Conservation (phyloP, 2,113 vertebrate genomes). For the Xyrauchen texanus region DNA sequence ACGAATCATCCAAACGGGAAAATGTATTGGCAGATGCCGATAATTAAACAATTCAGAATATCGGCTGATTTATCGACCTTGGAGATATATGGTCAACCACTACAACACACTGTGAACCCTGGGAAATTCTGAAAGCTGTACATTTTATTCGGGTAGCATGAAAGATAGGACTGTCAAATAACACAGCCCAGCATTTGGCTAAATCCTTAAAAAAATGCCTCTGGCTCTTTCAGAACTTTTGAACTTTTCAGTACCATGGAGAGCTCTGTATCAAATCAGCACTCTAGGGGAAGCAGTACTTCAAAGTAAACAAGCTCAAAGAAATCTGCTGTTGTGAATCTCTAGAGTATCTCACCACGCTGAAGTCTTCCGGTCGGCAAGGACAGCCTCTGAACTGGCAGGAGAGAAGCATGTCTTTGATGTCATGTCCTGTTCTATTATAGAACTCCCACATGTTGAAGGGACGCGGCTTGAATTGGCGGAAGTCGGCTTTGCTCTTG, state of each 20-base stretch:
- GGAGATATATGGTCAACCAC: too few species aligned
- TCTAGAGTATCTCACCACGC: slow-evolving; percentile 82
- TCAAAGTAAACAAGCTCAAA: neutral
- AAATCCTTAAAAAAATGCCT: slow-evolving; percentile 18
- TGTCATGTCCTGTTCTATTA: slow-evolving; percentile 92
- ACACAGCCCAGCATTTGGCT: neutral
- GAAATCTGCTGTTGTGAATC: neutral
- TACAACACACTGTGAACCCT: too few species aligned
- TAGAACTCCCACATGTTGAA: slow-evolving; percentile 99
- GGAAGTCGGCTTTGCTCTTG: slow-evolving; percentile 93
- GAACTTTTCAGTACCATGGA: neutral
- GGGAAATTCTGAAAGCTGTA: neutral
- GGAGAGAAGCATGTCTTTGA: slow-evolving; percentile 92
- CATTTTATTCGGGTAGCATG: slow-evolving; percentile 1
- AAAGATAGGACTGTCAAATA: slow-evolving; percentile 15
- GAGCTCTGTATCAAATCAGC: slow-evolving; percentile 39
- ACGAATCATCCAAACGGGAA: too few species aligned
- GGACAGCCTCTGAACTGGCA: slow-evolving; percentile 89
- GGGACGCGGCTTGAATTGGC: slow-evolving; percentile 93
- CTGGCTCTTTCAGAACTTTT: neutral
- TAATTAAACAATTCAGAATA: too few species aligned
- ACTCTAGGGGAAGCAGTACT: neutral
- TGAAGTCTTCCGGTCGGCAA: slow-evolving; percentile 91
- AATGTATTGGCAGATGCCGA: too few species aligned
- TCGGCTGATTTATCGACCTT: too few species aligned